phyloP scores from a whole-genome alignment of 2,113 vertebrate species.

The Corvus moneduloides region DNA sequence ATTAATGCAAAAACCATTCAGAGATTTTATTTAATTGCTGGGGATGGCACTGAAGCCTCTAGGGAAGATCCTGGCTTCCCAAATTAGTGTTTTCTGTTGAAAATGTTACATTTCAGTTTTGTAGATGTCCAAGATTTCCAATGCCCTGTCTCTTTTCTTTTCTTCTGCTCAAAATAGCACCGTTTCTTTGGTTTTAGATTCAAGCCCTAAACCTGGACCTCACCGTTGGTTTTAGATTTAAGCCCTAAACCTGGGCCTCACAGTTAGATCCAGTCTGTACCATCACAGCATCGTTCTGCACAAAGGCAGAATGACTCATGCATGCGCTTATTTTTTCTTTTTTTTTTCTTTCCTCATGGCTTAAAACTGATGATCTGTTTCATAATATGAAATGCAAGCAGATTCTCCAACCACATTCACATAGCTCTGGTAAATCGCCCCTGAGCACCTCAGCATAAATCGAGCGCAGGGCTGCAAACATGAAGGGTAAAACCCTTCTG shows the following conservation, averaged over 20 bases:
- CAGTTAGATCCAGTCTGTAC: not conserved
- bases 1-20: not conserved
- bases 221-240: not conserved
- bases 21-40: not conserved
- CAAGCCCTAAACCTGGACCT: not conserved
- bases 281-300: not conserved
- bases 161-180: not conserved
- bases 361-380: slow-evolving; percentile 58
- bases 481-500: slow-evolving; percentile 43
- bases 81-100: not conserved
- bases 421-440: slow-evolving; percentile 13
- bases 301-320: slow-evolving; percentile 44
- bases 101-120: not conserved
- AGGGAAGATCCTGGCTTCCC: not conserved
- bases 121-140: not conserved
- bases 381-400: slow-evolving; percentile 55
- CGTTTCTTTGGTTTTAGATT: not conserved
- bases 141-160: not conserved
- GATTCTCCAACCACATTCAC: slow-evolving; percentile 35
- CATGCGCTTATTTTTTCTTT: not conserved
- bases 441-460: slow-evolving; percentile 31
- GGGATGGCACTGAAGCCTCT: not conserved
- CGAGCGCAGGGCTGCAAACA: not conserved
- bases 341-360: not conserved
- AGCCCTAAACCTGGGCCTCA: not conserved